Conservation (phyloP, 2,113 vertebrate genomes). For the Bufo gargarizans region DNA sequence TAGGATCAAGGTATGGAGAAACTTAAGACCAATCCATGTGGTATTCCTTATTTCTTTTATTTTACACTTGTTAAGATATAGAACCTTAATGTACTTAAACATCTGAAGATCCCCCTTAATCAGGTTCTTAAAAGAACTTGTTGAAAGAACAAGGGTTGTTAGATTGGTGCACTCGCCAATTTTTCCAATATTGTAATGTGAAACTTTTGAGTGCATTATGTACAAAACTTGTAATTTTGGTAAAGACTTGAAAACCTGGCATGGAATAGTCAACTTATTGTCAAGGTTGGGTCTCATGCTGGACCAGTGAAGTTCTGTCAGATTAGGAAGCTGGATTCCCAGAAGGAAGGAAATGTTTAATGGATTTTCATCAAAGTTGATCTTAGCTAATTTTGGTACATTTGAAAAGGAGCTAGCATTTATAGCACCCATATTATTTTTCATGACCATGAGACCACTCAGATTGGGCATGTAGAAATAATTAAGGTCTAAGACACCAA, state of each 20-base stretch:
- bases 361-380: slow-evolving; percentile 59
- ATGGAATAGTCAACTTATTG: neutral
- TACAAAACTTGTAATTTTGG: slow-evolving; percentile 53
- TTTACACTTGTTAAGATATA: slow-evolving; percentile 61
- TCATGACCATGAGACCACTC: slow-evolving; percentile 42
- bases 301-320: slow-evolving; percentile 58
- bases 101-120: neutral
- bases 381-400: slow-evolving; percentile 45
- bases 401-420: slow-evolving; percentile 45
- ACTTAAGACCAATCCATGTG: slow-evolving; percentile 43
- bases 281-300: slow-evolving; percentile 57
- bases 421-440: slow-evolving; percentile 51
- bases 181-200: neutral
- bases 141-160: slow-evolving; percentile 56
- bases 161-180: slow-evolving; percentile 60
- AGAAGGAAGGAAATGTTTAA: slow-evolving; percentile 56
- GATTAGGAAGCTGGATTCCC: slow-evolving; percentile 35
- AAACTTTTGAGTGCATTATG: slow-evolving; percentile 59
- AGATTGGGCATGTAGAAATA: slow-evolving; percentile 55
- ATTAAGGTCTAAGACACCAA: slow-evolving; percentile 57
- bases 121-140: slow-evolving; percentile 3
- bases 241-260: slow-evolving; percentile 48
- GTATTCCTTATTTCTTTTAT: neutral
- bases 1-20: slow-evolving; percentile 50
- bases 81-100: slow-evolving; percentile 47